Evolutionary conservation across 2,888 invertebrate species (phyloP).

Genomic region (Nemurella pictetii): DNA sequence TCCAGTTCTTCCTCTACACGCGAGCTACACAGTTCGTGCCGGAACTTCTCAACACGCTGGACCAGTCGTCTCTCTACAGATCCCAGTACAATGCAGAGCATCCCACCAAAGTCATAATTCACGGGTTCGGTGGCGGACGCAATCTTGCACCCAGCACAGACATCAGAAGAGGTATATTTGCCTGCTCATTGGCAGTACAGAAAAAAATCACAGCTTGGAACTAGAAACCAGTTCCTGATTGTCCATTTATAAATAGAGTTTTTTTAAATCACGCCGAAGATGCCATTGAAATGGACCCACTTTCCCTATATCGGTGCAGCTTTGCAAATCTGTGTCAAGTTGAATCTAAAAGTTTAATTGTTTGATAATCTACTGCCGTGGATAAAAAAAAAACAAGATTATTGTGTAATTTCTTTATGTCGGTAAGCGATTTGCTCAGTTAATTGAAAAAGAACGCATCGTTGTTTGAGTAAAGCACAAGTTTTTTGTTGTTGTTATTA

Average conservation of each 20-base stretch:
- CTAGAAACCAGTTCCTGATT: not conserved
- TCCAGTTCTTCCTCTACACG: slow-evolving; percentile 81
- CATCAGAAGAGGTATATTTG: slow-evolving; percentile 66
- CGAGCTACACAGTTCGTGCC: slow-evolving; percentile 76
- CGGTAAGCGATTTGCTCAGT: not conserved
- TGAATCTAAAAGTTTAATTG: not conserved
- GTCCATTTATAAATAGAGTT: not conserved
- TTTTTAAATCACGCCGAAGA: not conserved
- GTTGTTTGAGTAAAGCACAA: not conserved
- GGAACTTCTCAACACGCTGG: slow-evolving; percentile 69
- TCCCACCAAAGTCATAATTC: slow-evolving; percentile 85
- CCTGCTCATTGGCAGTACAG: not conserved
- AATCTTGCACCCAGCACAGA: slow-evolving; percentile 82
- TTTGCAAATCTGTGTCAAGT: not conserved
- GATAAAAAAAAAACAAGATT: not conserved
- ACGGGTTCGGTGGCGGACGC: slow-evolving; percentile 87
- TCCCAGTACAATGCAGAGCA: slow-evolving; percentile 77
- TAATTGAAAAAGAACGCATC: not conserved
- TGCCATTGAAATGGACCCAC: not conserved
- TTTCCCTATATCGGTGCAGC: not conserved
- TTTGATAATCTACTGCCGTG: not conserved
- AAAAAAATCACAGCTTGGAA: not conserved
- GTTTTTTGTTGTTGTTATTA: too few species aligned
- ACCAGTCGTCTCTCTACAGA: slow-evolving; percentile 68
- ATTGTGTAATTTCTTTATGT: not conserved